phyloP scores from a whole-genome alignment of 2,888 invertebrate genomes.

The Agrotis exclamationis region DNA sequence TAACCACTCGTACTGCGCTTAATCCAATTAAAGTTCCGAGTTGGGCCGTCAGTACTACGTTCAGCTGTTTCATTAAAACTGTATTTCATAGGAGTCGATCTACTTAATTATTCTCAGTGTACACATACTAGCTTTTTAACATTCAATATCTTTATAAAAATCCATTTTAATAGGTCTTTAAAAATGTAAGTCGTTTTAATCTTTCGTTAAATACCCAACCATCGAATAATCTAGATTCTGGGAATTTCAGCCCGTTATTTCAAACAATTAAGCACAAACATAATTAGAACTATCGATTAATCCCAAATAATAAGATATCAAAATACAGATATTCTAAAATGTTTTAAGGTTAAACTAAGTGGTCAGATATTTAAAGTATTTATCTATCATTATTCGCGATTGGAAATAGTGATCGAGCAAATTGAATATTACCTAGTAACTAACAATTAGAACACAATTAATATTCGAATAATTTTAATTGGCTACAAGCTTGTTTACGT shows the following conservation, averaged over 20 bases:
- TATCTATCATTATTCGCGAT: constrained; percentile 5
- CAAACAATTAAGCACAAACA: constrained; percentile 18
- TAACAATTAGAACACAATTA: constrained; percentile 27
- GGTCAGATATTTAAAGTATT: constrained; percentile 7
- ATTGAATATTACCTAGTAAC: constrained; percentile 13
- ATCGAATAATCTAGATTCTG: constrained; percentile 13
- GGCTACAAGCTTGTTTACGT: constrained; percentile 27
- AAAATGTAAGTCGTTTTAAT: constrained; percentile 23
- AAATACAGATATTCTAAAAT: constrained; percentile 30
- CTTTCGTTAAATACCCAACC: constrained; percentile 1
- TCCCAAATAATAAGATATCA: constrained; percentile 13
- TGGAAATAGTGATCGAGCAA: constrained; percentile 18
- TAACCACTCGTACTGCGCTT: constrained; percentile 65
- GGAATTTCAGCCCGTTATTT: constrained; percentile 17
- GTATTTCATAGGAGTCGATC: constrained; percentile 48
- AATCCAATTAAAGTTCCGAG: constrained; percentile 75
- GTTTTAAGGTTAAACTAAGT: constrained; percentile 35
- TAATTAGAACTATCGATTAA: constrained; percentile 24
- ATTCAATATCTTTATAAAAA: constrained; percentile 13
- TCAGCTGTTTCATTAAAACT: constrained; percentile 60
- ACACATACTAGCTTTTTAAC: constrained; percentile 1
- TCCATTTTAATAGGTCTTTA: constrained; percentile 9
- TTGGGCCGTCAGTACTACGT: constrained; percentile 50
- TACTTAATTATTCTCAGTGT: constrained; percentile 42
- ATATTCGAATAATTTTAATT: constrained; percentile 50